These are phyloP conservation scores for Centroberyx gerrardi DNA, from an alignment of 2,797 vertebrate genomes.

Conservation along the genomic window DNA sequence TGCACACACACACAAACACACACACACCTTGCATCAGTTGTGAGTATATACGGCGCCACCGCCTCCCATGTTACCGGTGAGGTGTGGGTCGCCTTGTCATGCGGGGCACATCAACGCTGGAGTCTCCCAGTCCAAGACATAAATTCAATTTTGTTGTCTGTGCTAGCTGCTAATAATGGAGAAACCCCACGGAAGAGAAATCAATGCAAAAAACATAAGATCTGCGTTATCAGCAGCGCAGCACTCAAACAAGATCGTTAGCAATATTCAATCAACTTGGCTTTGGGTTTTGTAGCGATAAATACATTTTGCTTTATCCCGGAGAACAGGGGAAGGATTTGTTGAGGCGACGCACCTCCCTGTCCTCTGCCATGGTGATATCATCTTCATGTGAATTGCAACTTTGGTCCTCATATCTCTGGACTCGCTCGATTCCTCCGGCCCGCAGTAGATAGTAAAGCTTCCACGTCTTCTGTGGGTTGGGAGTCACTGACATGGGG, in stretches of 20 bases:
- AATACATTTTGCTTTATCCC: conserved; percentile 53
- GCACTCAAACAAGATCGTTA: conserved; percentile 40
- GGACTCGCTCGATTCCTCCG: conserved; percentile 53
- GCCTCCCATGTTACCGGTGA: conserved; percentile 13
- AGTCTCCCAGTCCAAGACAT: conserved; percentile 54
- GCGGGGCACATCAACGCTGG: conserved; percentile 44
- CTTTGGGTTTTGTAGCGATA: conserved; percentile 48
- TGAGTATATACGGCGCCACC: conserved; percentile 24
- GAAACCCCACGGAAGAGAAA: conserved; percentile 54
- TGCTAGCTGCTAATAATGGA: conserved; percentile 60
- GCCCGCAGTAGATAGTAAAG: conserved; percentile 68
- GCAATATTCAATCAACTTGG: conserved; percentile 31
- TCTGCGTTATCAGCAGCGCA: conserved; percentile 62
- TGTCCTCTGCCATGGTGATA: conserved; percentile 65
- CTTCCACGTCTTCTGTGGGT: conserved; percentile 45
- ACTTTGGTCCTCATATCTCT: conserved; percentile 70
- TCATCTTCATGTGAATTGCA: conserved; percentile 70
- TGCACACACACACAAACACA: conserved; percentile 8
- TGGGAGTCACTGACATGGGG: conserved; percentile 49
- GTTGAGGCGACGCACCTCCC: conserved; percentile 39
- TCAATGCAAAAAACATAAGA: conserved; percentile 62
- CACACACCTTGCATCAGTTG: background rate
- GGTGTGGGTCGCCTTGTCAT: conserved; percentile 47
- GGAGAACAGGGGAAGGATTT: conserved; percentile 54
- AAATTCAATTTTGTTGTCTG: conserved; percentile 66